phyloP scores from a whole-genome alignment of 2,888 invertebrate genomes.

The Scaptomyza flava region DNA sequence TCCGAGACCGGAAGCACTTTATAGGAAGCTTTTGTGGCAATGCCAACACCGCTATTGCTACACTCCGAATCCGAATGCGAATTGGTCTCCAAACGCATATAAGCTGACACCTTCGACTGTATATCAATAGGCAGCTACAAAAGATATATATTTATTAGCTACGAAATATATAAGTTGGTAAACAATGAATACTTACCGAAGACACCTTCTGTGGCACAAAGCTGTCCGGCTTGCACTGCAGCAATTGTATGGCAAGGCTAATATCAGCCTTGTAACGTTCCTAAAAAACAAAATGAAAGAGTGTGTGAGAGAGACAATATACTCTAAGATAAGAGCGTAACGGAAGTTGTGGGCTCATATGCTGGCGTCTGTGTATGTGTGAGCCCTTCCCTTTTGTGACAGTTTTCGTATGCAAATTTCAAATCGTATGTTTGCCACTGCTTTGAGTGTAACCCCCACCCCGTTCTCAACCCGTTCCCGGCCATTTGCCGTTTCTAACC shows the following conservation, averaged over 20 bases:
- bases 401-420: constrained; percentile 76
- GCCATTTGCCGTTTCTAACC: constrained; percentile 34
- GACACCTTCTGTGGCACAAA: constrained; percentile 96
- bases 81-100: constrained; percentile 85
- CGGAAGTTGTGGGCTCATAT: constrained; percentile 51
- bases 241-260: constrained; percentile 95
- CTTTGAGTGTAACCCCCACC: constrained; percentile 19
- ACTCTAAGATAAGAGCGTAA: constrained; percentile 55
- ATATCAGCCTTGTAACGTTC: constrained; percentile 97
- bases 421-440: constrained; percentile 69
- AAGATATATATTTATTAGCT: background rate
- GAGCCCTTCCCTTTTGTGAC: constrained; percentile 59
- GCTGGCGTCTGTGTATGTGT: constrained; percentile 19
- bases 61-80: constrained; percentile 85
- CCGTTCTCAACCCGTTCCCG: constrained; percentile 3
- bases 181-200: constrained; percentile 87
- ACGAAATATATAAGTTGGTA: background rate
- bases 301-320: constrained; percentile 32
- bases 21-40: constrained; percentile 83
- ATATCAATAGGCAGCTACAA: constrained; percentile 94
- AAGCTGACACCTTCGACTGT: constrained; percentile 94
- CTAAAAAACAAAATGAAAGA: constrained; percentile 85
- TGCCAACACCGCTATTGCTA: constrained; percentile 83
- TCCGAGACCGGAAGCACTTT: constrained; percentile 85
- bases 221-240: constrained; percentile 97